Evolutionary conservation across 2,113 vertebrate species (phyloP).

Genomic region (Salvelinus sp.): DNA sequence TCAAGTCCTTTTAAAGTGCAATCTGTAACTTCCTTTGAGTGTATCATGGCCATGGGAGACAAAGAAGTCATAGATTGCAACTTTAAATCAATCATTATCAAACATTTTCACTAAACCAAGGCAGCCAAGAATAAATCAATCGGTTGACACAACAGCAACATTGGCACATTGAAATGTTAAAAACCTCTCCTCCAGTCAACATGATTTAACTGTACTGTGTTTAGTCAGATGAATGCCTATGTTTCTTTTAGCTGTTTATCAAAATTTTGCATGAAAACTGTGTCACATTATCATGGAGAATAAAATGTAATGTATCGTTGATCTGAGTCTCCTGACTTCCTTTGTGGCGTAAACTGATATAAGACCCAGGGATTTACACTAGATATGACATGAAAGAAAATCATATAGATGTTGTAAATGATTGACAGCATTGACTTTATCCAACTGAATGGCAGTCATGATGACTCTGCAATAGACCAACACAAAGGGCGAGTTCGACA

Average conservation of each 20-base stretch:
- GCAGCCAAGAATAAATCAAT: not conserved
- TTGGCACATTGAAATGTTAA: not conserved
- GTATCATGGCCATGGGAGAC: too few species aligned
- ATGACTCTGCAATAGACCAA: not conserved
- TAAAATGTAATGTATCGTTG: conserved; percentile 1
- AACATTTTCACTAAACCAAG: conserved; percentile 9
- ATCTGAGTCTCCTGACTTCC: not conserved
- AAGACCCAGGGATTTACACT: not conserved
- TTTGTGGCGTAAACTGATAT: not conserved
- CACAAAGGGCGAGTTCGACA: too few species aligned
- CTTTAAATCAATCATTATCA: not conserved
- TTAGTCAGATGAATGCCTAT: conserved; percentile 29
- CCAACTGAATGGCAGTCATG: not conserved
- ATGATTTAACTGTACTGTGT: not conserved
- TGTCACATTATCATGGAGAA: conserved; percentile 38
- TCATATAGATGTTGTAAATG: not conserved
- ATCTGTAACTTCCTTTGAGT: too few species aligned
- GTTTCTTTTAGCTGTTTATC: conserved; percentile 39
- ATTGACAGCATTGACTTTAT: not conserved
- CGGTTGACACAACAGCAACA: not conserved
- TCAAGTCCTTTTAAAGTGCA: too few species aligned
- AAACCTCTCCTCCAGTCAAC: not conserved
- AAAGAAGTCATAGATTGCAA: not conserved
- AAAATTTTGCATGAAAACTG: conserved; percentile 56
- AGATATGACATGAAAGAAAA: not conserved